These are phyloP conservation scores for Chelon auratus DNA, from an alignment of 2,797 vertebrate genomes.

Conservation along the genomic window DNA sequence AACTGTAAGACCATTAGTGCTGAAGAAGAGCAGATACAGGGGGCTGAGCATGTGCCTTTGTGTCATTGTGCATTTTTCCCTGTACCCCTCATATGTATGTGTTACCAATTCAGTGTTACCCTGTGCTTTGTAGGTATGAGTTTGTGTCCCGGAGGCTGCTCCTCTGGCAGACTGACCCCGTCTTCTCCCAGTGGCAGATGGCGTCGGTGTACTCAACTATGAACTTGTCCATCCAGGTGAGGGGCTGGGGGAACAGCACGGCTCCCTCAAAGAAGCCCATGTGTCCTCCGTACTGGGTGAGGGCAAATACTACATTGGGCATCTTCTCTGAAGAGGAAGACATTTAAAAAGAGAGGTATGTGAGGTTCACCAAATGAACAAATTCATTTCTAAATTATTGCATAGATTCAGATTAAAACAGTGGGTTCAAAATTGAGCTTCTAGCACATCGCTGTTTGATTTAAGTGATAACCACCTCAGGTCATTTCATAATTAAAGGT, in stretches of 20 bases:
- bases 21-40: conserved; percentile 12
- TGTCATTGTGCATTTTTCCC: conserved; percentile 4
- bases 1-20: conserved; percentile 1
- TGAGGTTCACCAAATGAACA: conserved; percentile 2
- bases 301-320: conserved; percentile 92
- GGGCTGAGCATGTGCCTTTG: background rate
- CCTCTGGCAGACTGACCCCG: conserved; percentile 83
- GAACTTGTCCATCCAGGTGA: conserved; percentile 99
- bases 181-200: conserved; percentile 92
- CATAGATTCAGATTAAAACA: background rate
- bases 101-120: conserved; percentile 24
- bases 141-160: conserved; percentile 4
- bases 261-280: conserved; percentile 97
- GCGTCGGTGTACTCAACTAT: conserved; percentile 92
- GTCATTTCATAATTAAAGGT: conserved; percentile 22
- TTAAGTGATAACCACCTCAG: conserved; percentile 6
- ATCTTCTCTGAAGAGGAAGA: conserved; percentile 87
- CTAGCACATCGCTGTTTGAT: background rate
- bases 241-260: conserved; percentile 92
- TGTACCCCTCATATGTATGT: background rate
- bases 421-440: background rate
- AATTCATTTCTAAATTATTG: background rate
- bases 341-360: background rate
- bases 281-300: conserved; percentile 95
- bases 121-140: conserved; percentile 38